phyloP scores from a whole-genome alignment of 1,140 invertebrate genomes.

The Limonius californicus region DNA sequence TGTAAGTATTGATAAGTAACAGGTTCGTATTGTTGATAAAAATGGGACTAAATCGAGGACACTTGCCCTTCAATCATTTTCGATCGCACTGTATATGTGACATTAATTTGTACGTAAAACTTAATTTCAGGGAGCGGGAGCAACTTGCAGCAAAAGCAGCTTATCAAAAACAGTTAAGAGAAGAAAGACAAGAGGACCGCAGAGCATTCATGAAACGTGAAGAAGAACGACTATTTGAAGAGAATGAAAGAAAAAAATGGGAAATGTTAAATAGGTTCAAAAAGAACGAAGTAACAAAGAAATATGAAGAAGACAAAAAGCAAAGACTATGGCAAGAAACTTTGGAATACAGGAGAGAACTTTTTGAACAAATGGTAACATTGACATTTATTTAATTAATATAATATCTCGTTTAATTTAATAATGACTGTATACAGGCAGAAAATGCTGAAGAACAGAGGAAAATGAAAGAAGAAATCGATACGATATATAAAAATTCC shows the following conservation, averaged over 20 bases:
- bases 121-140: background rate
- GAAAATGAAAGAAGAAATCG: constrained; percentile 34
- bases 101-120: too few relatives aligned
- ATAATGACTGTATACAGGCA: constrained; percentile 18
- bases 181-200: constrained; percentile 25
- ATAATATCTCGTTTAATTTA: too few relatives aligned
- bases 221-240: constrained; percentile 19
- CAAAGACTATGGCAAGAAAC: constrained; percentile 37
- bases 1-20: too few relatives aligned
- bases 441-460: constrained; percentile 47
- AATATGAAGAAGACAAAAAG: constrained; percentile 42
- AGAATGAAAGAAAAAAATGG: constrained; percentile 34
- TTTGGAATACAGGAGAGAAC: constrained; percentile 44
- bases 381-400: too few relatives aligned
- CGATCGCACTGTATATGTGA: too few relatives aligned
- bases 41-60: too few relatives aligned
- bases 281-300: constrained; percentile 40
- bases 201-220: constrained; percentile 19
- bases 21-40: too few relatives aligned
- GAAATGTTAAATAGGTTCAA: constrained; percentile 38
- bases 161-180: constrained; percentile 11
- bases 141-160: constrained; percentile 14
- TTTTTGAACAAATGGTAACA: constrained; percentile 45
- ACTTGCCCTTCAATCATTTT: too few relatives aligned
- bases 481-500: background rate